Percentiles rank a stretch among this genome's conserved stretches.
Conservation (phyloP, 1,140 invertebrate species). For the Drosophila mayri region DNA sequence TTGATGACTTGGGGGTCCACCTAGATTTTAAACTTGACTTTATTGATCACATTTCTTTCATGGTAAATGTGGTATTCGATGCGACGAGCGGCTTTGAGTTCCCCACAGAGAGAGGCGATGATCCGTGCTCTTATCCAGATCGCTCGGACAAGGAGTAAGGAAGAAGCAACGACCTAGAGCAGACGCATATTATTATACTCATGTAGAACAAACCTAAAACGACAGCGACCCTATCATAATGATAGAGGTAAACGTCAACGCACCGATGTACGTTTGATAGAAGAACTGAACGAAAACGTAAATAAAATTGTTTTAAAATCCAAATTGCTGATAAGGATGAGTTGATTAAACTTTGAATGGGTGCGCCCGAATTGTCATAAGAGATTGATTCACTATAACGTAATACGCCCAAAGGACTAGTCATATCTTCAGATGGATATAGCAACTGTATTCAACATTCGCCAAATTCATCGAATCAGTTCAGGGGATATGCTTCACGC, state of each 20-base stretch:
- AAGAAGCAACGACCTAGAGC: too few species aligned
- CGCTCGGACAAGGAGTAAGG: too few species aligned
- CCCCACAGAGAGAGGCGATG: too few species aligned
- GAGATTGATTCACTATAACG: neutral
- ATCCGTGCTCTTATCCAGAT: too few species aligned
- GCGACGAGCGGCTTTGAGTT: too few species aligned
- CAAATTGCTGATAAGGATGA: conserved; percentile 2
- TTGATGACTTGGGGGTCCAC: too few species aligned
- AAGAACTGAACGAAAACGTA: neutral
- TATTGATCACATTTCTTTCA: too few species aligned
- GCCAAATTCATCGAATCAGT: neutral
- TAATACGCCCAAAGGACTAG: neutral
- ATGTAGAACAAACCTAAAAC: conserved; percentile 9
- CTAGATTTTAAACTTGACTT: too few species aligned
- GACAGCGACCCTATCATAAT: neutral
- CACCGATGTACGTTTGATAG: neutral
- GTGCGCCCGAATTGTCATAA: neutral
- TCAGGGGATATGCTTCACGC: neutral
- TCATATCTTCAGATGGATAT: neutral
- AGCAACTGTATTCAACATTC: neutral
- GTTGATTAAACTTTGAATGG: conserved; percentile 5
- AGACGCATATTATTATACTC: too few species aligned
- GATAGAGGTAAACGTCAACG: neutral
- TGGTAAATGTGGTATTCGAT: too few species aligned
- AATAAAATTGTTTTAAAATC: neutral